Evolutionary conservation across 35 echinoderm and acorn worm genomes (phyloP).

Genomic region (Diadema setosum): DNA sequence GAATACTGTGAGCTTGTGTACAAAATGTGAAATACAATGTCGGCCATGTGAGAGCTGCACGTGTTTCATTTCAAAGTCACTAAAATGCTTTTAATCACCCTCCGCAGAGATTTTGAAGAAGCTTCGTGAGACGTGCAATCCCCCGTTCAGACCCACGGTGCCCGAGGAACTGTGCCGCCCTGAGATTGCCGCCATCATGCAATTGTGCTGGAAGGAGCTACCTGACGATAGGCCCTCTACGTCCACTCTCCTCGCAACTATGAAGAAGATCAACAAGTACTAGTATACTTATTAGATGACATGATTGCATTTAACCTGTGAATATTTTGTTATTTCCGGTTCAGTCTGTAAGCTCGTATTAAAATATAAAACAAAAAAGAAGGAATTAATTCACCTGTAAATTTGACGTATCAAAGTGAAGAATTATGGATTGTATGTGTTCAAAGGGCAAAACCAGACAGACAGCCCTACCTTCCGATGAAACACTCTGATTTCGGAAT

Average conservation of each 20-base stretch:
- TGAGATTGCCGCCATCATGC: conserved; percentile 18
- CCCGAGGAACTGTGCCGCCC: background rate
- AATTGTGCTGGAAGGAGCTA: conserved; percentile 11
- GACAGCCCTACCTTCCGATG: no score
- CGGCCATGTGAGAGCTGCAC: background rate
- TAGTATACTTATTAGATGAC: background rate
- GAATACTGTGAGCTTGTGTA: background rate
- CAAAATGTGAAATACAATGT: background rate
- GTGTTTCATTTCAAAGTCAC: background rate
- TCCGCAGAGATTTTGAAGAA: conserved; percentile 27
- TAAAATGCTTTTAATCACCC: background rate
- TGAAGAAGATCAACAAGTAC: conserved; percentile 48
- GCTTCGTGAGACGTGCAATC: background rate
- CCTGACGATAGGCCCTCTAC: conserved; percentile 8
- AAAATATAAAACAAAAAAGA: background rate
- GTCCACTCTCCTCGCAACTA: background rate
- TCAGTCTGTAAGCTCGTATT: background rate
- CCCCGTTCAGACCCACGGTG: conserved; percentile 29
- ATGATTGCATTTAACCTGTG: background rate
- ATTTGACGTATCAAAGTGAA: background rate
- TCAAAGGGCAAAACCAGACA: background rate
- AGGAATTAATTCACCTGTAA: background rate
- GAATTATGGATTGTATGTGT: background rate
- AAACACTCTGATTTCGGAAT: no score
- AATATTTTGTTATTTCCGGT: background rate